Conservation (phyloP, 2,113 vertebrate species). For the Zapus hudsonius region DNA sequence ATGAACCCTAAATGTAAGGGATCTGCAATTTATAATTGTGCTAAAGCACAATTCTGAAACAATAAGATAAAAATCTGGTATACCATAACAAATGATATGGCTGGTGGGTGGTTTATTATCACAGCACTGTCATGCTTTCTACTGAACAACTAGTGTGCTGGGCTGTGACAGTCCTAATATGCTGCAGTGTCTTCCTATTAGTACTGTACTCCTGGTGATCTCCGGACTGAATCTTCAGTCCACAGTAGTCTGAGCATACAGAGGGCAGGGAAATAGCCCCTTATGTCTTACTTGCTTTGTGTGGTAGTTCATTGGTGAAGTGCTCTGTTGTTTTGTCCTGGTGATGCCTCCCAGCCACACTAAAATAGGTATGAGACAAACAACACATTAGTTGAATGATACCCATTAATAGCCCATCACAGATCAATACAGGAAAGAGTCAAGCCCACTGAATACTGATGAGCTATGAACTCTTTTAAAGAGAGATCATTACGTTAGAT, state of each 20-base stretch:
- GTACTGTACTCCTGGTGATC: not conserved
- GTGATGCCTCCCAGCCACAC: not conserved
- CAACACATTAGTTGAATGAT: not conserved
- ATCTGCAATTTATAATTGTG: not conserved
- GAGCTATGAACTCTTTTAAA: not conserved
- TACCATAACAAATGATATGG: not conserved
- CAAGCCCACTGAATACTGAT: not conserved
- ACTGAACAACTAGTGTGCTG: not conserved
- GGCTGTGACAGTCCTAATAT: not conserved
- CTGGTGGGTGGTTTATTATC: not conserved
- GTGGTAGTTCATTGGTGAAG: not conserved
- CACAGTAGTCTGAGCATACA: too few species aligned
- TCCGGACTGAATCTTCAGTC: not conserved
- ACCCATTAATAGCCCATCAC: not conserved
- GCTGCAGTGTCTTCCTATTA: not conserved
- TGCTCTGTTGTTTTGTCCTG: not conserved
- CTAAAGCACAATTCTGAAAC: not conserved
- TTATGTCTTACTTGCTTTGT: not conserved
- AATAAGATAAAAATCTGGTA: not conserved
- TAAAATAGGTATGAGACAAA: not conserved
- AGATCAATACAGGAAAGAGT: not conserved
- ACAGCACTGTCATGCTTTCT: not conserved
- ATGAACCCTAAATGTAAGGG: not conserved
- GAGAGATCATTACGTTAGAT: not conserved
- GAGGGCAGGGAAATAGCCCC: not conserved